Percentiles rank a stretch among this genome's conserved stretches.
Conservation (phyloP, 1,140 invertebrate genomes). For the Coptotermes formosanus region DNA sequence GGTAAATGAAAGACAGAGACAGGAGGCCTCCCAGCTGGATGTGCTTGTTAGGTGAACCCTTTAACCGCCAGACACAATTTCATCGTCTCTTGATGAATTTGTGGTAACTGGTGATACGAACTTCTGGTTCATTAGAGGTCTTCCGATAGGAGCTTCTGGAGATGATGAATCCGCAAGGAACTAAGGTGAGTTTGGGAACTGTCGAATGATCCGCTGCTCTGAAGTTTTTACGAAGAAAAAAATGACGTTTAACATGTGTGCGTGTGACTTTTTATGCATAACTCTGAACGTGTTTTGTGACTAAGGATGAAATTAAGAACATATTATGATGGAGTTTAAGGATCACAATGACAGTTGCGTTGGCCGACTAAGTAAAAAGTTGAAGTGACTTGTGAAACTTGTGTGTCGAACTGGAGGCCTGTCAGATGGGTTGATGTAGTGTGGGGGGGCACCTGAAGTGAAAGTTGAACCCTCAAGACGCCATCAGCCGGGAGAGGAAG, state of each 20-base stretch:
- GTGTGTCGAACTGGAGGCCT: background rate
- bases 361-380: background rate
- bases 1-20: background rate
- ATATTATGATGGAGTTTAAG: background rate
- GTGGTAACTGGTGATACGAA: background rate
- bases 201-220: too few species aligned
- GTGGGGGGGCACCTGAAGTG: background rate
- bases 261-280: too few species aligned
- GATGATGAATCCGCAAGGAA: too few species aligned
- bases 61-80: background rate
- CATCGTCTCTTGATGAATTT: background rate
- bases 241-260: too few species aligned
- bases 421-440: background rate
- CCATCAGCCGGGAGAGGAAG: constrained; percentile 5
- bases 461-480: constrained; percentile 8
- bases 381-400: background rate
- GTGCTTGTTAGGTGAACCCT: background rate
- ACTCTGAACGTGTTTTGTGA: too few species aligned
- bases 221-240: too few species aligned
- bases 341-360: background rate
- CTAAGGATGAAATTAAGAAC: background rate
- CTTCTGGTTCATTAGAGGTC: background rate
- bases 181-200: too few species aligned
- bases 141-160: background rate
- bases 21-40: background rate